phyloP scores from a whole-genome alignment of 1,140 invertebrate genomes.

The Ceratosolen solmsi region DNA sequence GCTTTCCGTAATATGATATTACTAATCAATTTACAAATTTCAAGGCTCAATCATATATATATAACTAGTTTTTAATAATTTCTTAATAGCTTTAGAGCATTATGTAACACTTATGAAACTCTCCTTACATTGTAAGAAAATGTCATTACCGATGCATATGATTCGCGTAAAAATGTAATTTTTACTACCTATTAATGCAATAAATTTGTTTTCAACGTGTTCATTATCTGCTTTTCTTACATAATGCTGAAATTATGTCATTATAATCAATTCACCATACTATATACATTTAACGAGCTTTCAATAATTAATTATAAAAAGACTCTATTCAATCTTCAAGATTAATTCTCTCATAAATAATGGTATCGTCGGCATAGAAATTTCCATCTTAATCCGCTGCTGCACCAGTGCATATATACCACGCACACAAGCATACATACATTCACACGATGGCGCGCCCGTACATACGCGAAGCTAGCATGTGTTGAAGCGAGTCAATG shows the following conservation, averaged over 20 bases:
- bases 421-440: background rate
- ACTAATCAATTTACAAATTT: no score
- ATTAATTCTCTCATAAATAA: slow-evolving; percentile 37
- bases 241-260: slow-evolving; percentile 23
- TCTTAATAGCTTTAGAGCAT: no score
- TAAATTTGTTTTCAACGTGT: slow-evolving; percentile 10
- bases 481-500: no score
- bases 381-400: slow-evolving; percentile 16
- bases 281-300: slow-evolving; percentile 19
- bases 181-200: slow-evolving; percentile 13
- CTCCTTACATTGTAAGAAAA: slow-evolving; percentile 2
- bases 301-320: slow-evolving; percentile 37
- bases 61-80: no score
- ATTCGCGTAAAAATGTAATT: background rate
- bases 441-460: no score
- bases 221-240: slow-evolving; percentile 11
- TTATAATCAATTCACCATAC: background rate
- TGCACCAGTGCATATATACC: background rate
- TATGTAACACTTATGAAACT: background rate
- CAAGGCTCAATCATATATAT: no score
- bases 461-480: no score
- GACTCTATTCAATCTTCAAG: slow-evolving; percentile 17
- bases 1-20: no score
- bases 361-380: slow-evolving; percentile 14
- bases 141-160: background rate